Evolutionary conservation across 2,113 vertebrate species (phyloP), one percentile per base, ranked within the genome.

Genomic region (Alosa alosa): DNA sequence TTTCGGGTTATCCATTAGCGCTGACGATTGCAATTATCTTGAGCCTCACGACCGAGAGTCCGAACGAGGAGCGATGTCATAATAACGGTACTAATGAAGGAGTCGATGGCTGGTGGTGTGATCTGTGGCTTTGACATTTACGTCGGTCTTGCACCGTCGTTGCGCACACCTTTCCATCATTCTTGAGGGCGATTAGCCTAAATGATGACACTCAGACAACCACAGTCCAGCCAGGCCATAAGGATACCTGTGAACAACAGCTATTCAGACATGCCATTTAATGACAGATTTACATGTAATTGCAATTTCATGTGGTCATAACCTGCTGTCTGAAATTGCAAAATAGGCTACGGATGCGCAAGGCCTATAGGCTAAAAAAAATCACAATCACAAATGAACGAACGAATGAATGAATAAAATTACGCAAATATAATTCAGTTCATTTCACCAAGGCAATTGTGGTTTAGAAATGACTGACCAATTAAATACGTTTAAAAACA

Each of bases 1-100:
- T 86, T 89, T 78, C 31, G 31, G 31, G 15, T 78, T 78, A 17
- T 39, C 31, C 72, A 78, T 78, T 39, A 78, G 72, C 31, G 31
- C 72, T 78, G 72, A 78, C 72, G 72, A 78, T 10, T 36, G 72
- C 72, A 78, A 78, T 78, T 31, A 78, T 78, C 72, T 78, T 17
- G 72, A 78, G 8, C 64, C 64, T 72, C n/a, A 36, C 64, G 64
- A 72, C 2, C 64, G 64, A 72, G n/a, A 25, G 72, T 78, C 72
- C 36, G 72, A 17, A 39, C 9, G 72, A 39, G 72, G 72, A 78
- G 72, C 72, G 36, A 41, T 39, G 72, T 78, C 72, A 78, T 78
- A 39, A 41, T 78, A 78, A 39, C 39, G 72, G 36, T 39, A 13
- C 72, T 78, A 78, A 78, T 78, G 72, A 78, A 78, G 31, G 72